Evolutionary conservation across 64 coral and sea anemone species (phyloP).

Genomic region (Montipora foliosa): DNA sequence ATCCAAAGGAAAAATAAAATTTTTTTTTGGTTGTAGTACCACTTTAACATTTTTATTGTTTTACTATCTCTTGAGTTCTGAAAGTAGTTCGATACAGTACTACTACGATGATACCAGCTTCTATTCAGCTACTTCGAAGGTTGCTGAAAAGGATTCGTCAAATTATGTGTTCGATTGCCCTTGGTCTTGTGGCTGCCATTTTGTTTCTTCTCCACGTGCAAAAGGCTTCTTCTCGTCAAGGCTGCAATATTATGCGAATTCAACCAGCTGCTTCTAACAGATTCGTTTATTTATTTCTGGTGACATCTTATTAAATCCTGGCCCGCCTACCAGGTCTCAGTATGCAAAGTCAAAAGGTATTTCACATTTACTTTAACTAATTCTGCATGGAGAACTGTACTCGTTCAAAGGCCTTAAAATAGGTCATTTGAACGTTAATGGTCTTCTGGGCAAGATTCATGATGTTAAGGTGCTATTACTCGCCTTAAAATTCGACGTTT

Average conservation of each 20-base stretch:
- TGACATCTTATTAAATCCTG: neutral
- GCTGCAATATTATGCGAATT: neutral
- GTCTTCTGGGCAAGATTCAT: neutral
- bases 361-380: neutral
- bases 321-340: neutral
- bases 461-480: neutral
- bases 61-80: no score
- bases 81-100: no score
- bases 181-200: neutral
- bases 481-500: neutral
- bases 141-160: no score
- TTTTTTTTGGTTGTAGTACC: no score
- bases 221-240: neutral
- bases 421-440: neutral
- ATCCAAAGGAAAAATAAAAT: no score
- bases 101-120: no score
- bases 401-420: neutral
- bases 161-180: neutral
- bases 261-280: neutral
- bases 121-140: no score
- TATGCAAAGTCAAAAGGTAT: neutral
- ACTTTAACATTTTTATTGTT: no score
- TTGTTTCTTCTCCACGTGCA: neutral
- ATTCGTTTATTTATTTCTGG: constrained; percentile 1
- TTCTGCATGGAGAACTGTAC: neutral